These are phyloP conservation scores for Apoda limacodes DNA, from an alignment of 2,888 invertebrate genomes.

Conservation along the genomic window DNA sequence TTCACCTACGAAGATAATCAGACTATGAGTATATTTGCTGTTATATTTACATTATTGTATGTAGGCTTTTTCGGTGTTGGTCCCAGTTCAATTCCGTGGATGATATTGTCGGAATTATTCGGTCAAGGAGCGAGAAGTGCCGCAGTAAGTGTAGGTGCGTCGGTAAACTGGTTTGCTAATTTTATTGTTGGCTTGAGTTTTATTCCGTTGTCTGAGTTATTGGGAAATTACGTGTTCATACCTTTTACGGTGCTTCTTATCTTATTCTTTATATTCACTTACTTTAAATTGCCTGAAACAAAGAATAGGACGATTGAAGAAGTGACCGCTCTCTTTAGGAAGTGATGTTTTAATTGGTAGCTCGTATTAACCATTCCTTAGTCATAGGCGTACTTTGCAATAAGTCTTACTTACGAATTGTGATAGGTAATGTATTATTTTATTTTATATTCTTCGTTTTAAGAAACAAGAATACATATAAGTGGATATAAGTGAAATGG, in stretches of 20 bases:
- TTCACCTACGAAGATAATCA: constrained; percentile 47
- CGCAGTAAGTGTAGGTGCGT: constrained; percentile 60
- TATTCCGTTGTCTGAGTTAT: constrained; percentile 40
- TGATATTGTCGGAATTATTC: constrained; percentile 63
- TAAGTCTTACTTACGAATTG: constrained; percentile 39
- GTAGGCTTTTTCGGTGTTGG: constrained; percentile 65
- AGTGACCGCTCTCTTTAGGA: constrained; percentile 61
- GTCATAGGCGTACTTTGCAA: constrained; percentile 32
- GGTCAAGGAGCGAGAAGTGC: constrained; percentile 60
- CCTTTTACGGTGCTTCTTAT: constrained; percentile 55
- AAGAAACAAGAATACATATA: no score
- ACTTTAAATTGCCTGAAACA: constrained; percentile 60
- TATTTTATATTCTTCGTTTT: constrained; percentile 13
- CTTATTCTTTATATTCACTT: constrained; percentile 56
- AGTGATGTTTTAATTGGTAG: constrained; percentile 30
- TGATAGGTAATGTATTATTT: constrained; percentile 31
- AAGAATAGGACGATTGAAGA: constrained; percentile 64
- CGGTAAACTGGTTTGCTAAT: constrained; percentile 65
- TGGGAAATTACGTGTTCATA: constrained; percentile 55
- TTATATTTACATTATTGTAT: constrained; percentile 58
- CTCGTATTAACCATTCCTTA: no score
- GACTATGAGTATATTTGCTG: constrained; percentile 59
- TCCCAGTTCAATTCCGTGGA: constrained; percentile 66
- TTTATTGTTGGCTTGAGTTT: constrained; percentile 62
- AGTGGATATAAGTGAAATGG: no score